Evolutionary conservation across 2,888 invertebrate genomes (phyloP), one percentile per base, ranked within the genome.

Genomic region (Pseudococcus longispinus): DNA sequence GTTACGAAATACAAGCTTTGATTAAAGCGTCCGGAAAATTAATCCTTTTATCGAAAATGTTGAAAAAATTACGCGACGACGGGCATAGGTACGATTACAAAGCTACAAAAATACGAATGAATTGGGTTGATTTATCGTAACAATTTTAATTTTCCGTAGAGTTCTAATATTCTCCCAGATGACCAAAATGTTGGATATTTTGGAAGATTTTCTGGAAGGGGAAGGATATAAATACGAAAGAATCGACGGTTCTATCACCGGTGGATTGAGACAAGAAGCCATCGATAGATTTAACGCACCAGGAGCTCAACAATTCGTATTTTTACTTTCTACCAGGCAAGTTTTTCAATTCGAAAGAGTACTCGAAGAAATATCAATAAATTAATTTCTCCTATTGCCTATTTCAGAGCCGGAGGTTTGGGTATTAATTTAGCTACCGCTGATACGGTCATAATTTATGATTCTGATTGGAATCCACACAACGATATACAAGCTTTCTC

Each of bases 391-490:
- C 13, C 15, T 46, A 3, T 46, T 87, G 15, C 74, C 83, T 9
- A 80, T 88, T 89, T 84, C 88, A 91, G 98, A 89, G 98, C 99
- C 85, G 99, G 99, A 89, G 98, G 99, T 90, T 92, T 99, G 88
- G 99, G 99, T 91, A 99, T 99, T 90, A 99, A 99, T 92, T 93
- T 99, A 91, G 99, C 99, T 26, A 99, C 99, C 0, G 99, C 99
- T 1, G 99, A 99, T 90, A 99, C 99, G 46, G 99, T 99, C 87
- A 96, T 99, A 89, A 99, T 99, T 89, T 99, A 98, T 90, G 99
- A 99, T 91, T 98, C 98, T 0, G 99, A 99, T 92, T 99, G 99
- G 99, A 99, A 99, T 94, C 99, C 99, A 0, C 99, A 99, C 92
- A 99, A 99, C 90, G 99, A 99, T 90, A 99, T 99, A 89, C 98